These are phyloP conservation scores for Bugulina stolonifera DNA, from an alignment of 2,888 invertebrate species.

Conservation along the genomic window DNA sequence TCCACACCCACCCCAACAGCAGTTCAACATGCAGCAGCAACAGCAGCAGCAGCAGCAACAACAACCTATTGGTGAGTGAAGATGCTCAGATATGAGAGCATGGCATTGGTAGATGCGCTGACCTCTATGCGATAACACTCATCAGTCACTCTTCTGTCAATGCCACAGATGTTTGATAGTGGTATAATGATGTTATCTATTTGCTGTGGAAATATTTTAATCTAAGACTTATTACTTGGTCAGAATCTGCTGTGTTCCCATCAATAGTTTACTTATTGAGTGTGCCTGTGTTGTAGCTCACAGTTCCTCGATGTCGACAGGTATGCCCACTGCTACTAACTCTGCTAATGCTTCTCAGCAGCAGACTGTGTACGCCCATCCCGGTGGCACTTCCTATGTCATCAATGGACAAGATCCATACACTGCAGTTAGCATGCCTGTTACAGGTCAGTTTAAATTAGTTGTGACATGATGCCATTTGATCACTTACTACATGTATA, in stretches of 20 bases:
- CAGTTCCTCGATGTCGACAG: slow-evolving; percentile 54
- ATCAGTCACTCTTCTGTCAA: no score
- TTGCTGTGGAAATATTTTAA: no score
- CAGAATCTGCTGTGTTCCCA: no score
- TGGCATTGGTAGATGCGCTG: no score
- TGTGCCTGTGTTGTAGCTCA: slow-evolving; percentile 18
- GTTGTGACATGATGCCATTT: no score
- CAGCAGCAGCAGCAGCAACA: not conserved
- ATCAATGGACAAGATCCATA: slow-evolving; percentile 83
- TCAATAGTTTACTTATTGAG: no score
- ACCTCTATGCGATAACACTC: no score
- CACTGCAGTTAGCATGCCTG: slow-evolving; percentile 31
- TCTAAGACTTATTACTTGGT: no score
- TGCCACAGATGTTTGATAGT: no score
- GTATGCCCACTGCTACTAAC: not conserved
- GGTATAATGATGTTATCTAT: no score
- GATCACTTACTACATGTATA: no score
- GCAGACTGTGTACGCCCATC: slow-evolving; percentile 10
- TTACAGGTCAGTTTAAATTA: slow-evolving; percentile 9
- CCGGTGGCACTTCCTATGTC: slow-evolving; percentile 61
- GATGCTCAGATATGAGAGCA: no score
- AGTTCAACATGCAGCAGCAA: slow-evolving; percentile 18
- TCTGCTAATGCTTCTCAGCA: not conserved
- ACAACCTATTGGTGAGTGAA: not conserved
- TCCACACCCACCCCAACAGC: not conserved